Conservation (phyloP, 2,113 vertebrate species). For the Hassar affinis region DNA sequence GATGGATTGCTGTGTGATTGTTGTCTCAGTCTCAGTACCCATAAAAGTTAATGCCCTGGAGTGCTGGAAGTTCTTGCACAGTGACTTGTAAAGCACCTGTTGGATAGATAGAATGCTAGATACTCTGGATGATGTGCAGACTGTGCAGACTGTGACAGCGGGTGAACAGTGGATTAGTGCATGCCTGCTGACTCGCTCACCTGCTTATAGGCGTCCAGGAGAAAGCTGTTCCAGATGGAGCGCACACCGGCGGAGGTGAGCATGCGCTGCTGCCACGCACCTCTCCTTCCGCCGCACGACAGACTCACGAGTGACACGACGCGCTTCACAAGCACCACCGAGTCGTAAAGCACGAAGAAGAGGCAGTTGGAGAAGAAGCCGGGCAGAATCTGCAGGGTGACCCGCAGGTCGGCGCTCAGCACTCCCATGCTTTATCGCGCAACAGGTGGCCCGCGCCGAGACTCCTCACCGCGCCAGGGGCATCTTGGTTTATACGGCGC, state of each 20-base stretch:
- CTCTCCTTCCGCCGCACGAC: constrained; percentile 73
- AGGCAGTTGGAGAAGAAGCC: constrained; percentile 98
- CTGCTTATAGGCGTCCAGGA: constrained; percentile 94
- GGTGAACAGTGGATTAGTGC: no score
- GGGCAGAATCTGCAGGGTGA: constrained; percentile 93
- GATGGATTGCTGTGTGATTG: no score
- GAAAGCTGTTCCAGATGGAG: constrained; percentile 95
- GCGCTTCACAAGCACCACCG: constrained; percentile 90
- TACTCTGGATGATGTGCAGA: no score
- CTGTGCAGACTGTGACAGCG: no score
- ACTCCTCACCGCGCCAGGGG: constrained; percentile 43
- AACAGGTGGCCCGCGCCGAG: constrained; percentile 38
- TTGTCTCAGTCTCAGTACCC: background rate
- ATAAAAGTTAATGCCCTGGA: background rate
- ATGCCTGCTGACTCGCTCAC: constrained; percentile 71
- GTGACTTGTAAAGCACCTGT: no score
- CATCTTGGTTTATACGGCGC: constrained; percentile 31
- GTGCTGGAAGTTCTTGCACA: background rate
- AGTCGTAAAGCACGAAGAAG: constrained; percentile 94
- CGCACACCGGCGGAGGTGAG: constrained; percentile 91
- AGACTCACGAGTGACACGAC: constrained; percentile 85
- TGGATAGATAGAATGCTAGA: no score
- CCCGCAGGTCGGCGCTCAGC: constrained; percentile 88
- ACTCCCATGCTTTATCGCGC: constrained; percentile 78
- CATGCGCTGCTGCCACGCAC: constrained; percentile 85